Base-by-base conservation (phyloP, 2,113 vertebrate genomes). In the Marcusenius ussheri region DNA sequence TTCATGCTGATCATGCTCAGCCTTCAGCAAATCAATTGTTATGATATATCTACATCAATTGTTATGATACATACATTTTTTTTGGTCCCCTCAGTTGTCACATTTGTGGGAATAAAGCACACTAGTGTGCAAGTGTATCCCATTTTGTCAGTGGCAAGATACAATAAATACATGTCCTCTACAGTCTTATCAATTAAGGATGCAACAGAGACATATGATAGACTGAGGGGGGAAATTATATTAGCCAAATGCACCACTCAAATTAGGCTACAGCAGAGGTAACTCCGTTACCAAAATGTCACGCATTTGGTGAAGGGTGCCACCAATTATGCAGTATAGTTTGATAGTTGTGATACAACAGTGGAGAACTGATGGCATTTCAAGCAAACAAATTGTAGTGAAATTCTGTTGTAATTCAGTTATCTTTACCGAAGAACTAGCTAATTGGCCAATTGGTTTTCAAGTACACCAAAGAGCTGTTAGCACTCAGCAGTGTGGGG, bases 21-120 rank as follows among this genome's bases (percentile, higher is more conserved):
- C 17, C 31, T 15, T 17, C 70, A 39, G 11, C 70, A 80, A 80
- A 80, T 70, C 27, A 31, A 70, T 19, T 80, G 74, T 56, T 21
- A 21, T 56, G 5, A 7, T 2, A 56, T 19, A 56, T 56, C 53
- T 56, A 56, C 53, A 56, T 53, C 51, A 53, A 53, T 21, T 53
- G 17, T 53, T 53, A 53, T 21, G 17, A 53, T 56, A 31, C 39
- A 80, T 42, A 39, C 35, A 42, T 42, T 19, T 45, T 80, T 39
- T 19, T 80, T 89, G 39, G 50, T 87, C 50, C n/a, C 27, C 47
- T 87, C 84, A 87, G 49, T 47, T 24, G 88, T 88, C 88, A 49
- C 35, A 89, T 31, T 87, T 47, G 10, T 86, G 24, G 42, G n/a
- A 49, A 53, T 39, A 87, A 51, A 56, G 11, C 50, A 35, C n/a